A percentile compares a stretch with the other conserved stretches of the same genome.
Evolutionary conservation across 1,140 invertebrate genomes (phyloP).

Genomic region (Cheumatopsyche charites): DNA sequence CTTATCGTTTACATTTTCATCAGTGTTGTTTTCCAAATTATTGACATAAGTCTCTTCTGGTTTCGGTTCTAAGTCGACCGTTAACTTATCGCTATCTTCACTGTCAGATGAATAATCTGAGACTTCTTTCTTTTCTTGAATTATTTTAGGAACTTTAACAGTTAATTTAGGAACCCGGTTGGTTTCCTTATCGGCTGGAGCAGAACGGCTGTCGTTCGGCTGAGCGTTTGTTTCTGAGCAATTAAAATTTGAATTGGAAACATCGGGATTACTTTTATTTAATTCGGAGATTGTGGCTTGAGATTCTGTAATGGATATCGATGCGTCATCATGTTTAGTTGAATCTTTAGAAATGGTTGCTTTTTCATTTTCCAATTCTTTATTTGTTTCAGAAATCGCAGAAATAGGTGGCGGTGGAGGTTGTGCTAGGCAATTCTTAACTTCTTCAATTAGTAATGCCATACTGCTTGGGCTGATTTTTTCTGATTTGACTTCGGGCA

Average conservation of each 20-base stretch:
- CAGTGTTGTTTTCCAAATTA: constrained; percentile 26
- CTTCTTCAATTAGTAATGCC: constrained; percentile 20
- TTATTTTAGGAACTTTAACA: constrained; percentile 60
- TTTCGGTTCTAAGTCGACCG: constrained; percentile 51
- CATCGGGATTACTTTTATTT: not conserved
- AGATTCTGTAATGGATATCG: constrained; percentile 1
- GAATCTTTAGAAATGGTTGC: not conserved
- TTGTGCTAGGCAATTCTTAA: not conserved
- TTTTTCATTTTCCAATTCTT: not conserved
- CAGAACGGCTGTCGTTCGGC: constrained; percentile 8
- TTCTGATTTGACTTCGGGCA: not conserved
- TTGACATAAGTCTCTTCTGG: not conserved
- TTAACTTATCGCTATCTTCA: constrained; percentile 65
- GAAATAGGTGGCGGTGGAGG: not conserved
- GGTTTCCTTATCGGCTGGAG: constrained; percentile 52
- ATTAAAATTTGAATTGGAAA: not conserved
- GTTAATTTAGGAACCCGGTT: constrained; percentile 61
- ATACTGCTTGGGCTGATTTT: constrained; percentile 22
- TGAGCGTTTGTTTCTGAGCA: not conserved
- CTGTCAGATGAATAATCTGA: constrained; percentile 63
- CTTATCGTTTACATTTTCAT: constrained; percentile 40
- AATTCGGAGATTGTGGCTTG: not conserved
- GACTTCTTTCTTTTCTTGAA: constrained; percentile 58
- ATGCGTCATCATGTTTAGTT: not conserved
- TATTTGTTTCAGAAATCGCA: not conserved